Evolutionary conservation across 2,888 invertebrate genomes (phyloP), one percentile per base, ranked within the genome.

Genomic region (Arctia plantaginis): DNA sequence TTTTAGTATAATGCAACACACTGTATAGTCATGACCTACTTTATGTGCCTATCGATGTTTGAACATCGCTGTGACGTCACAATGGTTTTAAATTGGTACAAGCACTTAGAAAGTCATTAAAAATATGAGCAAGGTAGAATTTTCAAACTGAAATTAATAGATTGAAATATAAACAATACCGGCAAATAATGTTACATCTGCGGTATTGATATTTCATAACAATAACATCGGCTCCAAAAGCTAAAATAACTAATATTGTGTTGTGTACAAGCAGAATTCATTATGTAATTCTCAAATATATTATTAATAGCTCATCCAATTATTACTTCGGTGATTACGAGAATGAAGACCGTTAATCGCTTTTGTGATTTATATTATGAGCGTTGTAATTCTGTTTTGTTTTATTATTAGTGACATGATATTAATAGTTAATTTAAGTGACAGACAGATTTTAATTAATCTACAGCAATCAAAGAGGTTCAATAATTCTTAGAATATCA

Each of bases 1-100:
- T 75, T 78, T 78, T 75, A 73, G 67, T 74, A 73, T 44, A 66
- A 72, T 72, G 77, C 75, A 77, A 44, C 74, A 65, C 71, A 69
- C 76, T 81, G 39, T 73, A 79, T 77, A 65, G 65, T 66, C 62
- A 73, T 77, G 75, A 66, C 79, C 79, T 79, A 79, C 71, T 72
- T 77, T 68, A 39, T 77, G 71, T 73, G 35, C 67, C 69, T 74
- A 69, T 55, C n/a, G 33, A 44, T 67, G 44, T 64, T 30, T 35
- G 68, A 20, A 68, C 71, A 10, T 20, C 23, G 10, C 51, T 51
- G 51, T 77, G 76, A 75, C 69, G 71, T 75, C 72, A 75, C 72
- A 71, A 66, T 44, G 64, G n/a, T 55, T 55, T 55, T 23, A 1
- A 2, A 51, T 7, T n/a, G 12, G n/a, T 12, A 55, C n/a, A 12